phyloP scores from a whole-genome alignment of 2,113 vertebrate species.

The Arothron firmamentum region DNA sequence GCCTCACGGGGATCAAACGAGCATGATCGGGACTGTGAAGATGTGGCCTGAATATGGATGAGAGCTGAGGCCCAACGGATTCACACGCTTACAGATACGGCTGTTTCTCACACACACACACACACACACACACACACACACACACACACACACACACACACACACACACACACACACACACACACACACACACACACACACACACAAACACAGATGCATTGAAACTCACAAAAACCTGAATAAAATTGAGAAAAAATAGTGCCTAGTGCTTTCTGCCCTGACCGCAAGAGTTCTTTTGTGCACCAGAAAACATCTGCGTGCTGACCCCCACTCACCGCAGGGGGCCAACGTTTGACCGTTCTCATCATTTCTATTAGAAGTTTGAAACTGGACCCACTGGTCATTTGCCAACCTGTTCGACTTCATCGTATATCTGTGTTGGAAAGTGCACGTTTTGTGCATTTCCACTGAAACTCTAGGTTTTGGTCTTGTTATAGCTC shows the following conservation, averaged over 20 bases:
- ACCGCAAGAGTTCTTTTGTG: no score
- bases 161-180: constrained; percentile 12
- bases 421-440: no score
- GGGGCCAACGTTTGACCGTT: no score
- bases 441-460: no score
- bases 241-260: not conserved
- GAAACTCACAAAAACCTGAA: no score
- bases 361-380: no score
- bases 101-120: constrained; percentile 19
- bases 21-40: constrained; percentile 3
- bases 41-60: constrained; percentile 28
- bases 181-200: not conserved
- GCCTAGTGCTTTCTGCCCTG: not conserved
- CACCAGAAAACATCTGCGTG: no score
- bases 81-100: constrained; percentile 38
- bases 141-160: constrained; percentile 6
- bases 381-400: no score
- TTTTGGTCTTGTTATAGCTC: no score
- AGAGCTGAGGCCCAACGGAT: constrained; percentile 37
- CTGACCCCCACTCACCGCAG: no score
- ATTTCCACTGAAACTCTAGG: no score
- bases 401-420: no score
- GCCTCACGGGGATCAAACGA: constrained; percentile 32
- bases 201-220: not conserved
- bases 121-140: not conserved